Base-by-base conservation (phyloP, 2,888 invertebrate species). In the Zaprionus bogoriensis region DNA sequence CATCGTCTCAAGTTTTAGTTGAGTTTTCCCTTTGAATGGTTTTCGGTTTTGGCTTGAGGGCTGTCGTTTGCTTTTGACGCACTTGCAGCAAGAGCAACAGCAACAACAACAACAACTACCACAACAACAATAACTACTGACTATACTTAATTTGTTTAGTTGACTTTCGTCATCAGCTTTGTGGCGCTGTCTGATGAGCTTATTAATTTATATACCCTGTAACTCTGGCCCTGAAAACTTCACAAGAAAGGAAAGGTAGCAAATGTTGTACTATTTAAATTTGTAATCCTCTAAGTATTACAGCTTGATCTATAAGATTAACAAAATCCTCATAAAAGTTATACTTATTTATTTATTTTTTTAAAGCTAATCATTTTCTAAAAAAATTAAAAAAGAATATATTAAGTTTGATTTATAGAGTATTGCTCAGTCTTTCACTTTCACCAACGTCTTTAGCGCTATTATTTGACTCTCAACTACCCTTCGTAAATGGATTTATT, bases 401-500 rank as follows among this genome's bases (percentile, higher is more conserved):
- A n/a, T n/a, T n/a, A n/a, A n/a, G n/a, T n/a, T n/a, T n/a, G n/a
- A n/a, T n/a, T 14, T 42, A 12, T 1, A 68, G 74, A 46, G 57
- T 62, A 48, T 74, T 23, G 23, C 4, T 0, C 3, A 39, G 74
- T 47, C 45, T 4, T 4, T 2, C 4, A n/a, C 27, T 10, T 17
- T 45, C 5, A 1, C 10, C 4, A 2, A 6, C 2, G 55, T 77
- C 77, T 61, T 74, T 77, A 46, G 46, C 58, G 67, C 36, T 77
- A 73, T 77, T 67, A 67, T 76, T 74, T 77, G 77, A 74, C 67
- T 74, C 75, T 59, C 75, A 75, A 57, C 71, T 59, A 74, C 75
- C 71, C 71, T 70, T 64, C 55, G 55, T 64, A 71, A 71, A 71
- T 71, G 75, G 75, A 74, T 71, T 71, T 75, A 71, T 64, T 74